Percentiles rank a stretch among this genome's conserved stretches.
phyloP scores from a whole-genome alignment of 2,113 vertebrate species.

The Arenaria interpres region DNA sequence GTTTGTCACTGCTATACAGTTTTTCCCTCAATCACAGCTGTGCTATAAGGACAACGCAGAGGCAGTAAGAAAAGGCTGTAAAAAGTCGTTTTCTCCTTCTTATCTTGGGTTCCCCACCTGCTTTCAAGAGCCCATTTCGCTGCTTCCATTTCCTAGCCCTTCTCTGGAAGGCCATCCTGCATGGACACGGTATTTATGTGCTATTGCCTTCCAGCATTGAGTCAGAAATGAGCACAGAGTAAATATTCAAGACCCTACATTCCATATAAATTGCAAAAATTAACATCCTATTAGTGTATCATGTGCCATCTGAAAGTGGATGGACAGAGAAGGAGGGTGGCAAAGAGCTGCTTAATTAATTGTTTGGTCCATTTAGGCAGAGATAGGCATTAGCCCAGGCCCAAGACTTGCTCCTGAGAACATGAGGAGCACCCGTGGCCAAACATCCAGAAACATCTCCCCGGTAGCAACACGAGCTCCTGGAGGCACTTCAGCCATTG shows the following conservation, averaged over 20 bases:
- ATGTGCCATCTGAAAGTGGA: rapidly evolving
- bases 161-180: neutral
- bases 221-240: neutral
- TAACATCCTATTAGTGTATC: rapidly evolving
- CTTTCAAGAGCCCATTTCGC: neutral
- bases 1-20: neutral
- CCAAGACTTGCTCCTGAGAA: neutral
- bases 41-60: neutral
- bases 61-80: neutral
- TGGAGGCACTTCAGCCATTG: rapidly evolving
- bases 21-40: neutral
- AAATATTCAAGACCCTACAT: neutral
- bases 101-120: neutral
- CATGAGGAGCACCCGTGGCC: rapidly evolving
- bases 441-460: neutral
- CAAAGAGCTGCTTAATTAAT: neutral
- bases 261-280: rapidly evolving
- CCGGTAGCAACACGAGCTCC: rapidly evolving
- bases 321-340: neutral
- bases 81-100: neutral
- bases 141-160: neutral
- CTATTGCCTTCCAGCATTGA: neutral
- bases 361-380: rapidly evolving
- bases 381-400: neutral
- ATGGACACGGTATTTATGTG: rapidly evolving